Evolutionary conservation across 2,113 vertebrate species (phyloP).

Genomic region (Chaetura pelagica): DNA sequence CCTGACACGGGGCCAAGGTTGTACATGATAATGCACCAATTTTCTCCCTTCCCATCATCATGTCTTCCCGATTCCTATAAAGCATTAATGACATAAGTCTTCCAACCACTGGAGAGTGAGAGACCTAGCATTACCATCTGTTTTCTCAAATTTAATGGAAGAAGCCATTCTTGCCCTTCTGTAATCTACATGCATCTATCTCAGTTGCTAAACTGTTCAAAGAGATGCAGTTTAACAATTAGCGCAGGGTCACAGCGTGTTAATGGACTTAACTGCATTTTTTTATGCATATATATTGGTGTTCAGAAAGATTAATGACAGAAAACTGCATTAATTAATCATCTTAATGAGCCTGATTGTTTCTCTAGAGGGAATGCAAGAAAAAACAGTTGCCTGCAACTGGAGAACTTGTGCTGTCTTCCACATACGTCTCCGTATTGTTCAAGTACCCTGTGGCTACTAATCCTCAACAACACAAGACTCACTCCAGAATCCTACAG

Average conservation of each 20-base stretch:
- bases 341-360: constrained; percentile 9
- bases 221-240: constrained; percentile 18
- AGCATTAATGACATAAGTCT: neutral
- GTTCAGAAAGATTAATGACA: constrained; percentile 29
- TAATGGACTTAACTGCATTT: constrained; percentile 23
- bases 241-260: neutral
- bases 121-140: neutral
- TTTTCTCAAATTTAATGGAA: neutral
- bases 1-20: neutral
- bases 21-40: accelerated
- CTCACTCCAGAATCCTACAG: neutral
- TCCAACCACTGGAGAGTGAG: neutral
- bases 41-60: neutral
- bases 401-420: neutral
- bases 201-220: neutral
- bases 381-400: neutral
- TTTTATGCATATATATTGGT: neutral
- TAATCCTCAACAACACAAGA: neutral
- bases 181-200: neutral
- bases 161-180: neutral
- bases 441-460: neutral
- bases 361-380: neutral
- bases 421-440: neutral
- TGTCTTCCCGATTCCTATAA: neutral
- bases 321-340: constrained; percentile 43